Evolutionary conservation across 2,113 vertebrate species (phyloP).

Genomic region (Rostratula benghalensis): DNA sequence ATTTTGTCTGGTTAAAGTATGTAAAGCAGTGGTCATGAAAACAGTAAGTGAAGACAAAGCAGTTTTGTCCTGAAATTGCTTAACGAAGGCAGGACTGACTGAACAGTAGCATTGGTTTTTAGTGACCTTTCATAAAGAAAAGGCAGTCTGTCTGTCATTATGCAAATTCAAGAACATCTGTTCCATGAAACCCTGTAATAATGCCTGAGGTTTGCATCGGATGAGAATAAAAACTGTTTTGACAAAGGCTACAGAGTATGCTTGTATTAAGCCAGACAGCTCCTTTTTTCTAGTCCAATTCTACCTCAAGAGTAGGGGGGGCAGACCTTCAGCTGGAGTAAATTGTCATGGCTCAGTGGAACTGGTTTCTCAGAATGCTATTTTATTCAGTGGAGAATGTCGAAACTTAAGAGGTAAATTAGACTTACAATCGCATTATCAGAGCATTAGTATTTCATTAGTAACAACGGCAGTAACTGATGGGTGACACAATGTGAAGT

Average conservation of each 20-base stretch:
- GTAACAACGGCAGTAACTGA: not conserved
- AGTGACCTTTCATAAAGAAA: slow-evolving; percentile 58
- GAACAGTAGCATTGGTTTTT: slow-evolving; percentile 55
- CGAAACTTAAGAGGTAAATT: not conserved
- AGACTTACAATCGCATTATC: not conserved
- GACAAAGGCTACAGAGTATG: slow-evolving; percentile 35
- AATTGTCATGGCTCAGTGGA: slow-evolving; percentile 10
- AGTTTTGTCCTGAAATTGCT: slow-evolving; percentile 55
- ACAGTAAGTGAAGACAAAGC: slow-evolving; percentile 48
- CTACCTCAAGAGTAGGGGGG: not conserved
- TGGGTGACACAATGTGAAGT: not conserved
- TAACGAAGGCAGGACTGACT: slow-evolving; percentile 20
- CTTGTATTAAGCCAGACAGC: slow-evolving; percentile 32
- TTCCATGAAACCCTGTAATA: slow-evolving; percentile 39
- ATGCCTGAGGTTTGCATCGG: slow-evolving; percentile 20
- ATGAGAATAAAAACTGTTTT: slow-evolving; percentile 51
- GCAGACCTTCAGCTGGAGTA: slow-evolving; percentile 7
- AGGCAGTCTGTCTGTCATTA: slow-evolving; percentile 54
- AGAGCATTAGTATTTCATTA: slow-evolving; percentile 1
- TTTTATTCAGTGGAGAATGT: not conserved
- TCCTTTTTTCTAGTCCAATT: not conserved
- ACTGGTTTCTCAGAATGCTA: not conserved
- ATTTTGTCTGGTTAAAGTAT: slow-evolving; percentile 7
- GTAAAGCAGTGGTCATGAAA: slow-evolving; percentile 40
- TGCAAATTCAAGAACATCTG: slow-evolving; percentile 61